phyloP scores from a whole-genome alignment of 2,888 invertebrate genomes.

The Acronicta alni region DNA sequence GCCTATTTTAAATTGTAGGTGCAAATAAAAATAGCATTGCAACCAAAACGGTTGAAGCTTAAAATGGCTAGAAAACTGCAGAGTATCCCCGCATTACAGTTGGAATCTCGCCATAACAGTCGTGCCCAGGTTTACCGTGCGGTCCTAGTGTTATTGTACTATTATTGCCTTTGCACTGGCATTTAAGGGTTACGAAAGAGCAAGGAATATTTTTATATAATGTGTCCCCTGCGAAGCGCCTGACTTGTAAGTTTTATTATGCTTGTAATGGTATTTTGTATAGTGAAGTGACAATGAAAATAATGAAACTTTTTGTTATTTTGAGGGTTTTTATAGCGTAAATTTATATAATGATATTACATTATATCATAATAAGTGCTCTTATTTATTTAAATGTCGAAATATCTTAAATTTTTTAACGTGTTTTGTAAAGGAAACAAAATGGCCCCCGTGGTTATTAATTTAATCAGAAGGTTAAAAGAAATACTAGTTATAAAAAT shows the following conservation, averaged over 20 bases:
- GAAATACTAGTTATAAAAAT: background rate
- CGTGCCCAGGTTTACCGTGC: slow-evolving; percentile 42
- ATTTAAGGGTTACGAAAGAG: slow-evolving; percentile 45
- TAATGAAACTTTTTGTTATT: too few relatives aligned
- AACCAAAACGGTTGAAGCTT: slow-evolving; percentile 33
- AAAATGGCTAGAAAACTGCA: slow-evolving; percentile 46
- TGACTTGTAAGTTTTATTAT: too few relatives aligned
- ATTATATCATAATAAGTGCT: too few relatives aligned
- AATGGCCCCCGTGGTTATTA: background rate
- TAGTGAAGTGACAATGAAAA: too few relatives aligned
- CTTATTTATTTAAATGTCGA: too few relatives aligned
- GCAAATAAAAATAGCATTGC: slow-evolving; percentile 28
- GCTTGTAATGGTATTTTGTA: too few relatives aligned
- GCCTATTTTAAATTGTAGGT: slow-evolving; percentile 38
- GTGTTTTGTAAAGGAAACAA: background rate
- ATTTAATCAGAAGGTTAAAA: background rate
- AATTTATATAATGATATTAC: too few relatives aligned
- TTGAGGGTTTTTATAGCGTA: too few relatives aligned
- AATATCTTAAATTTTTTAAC: background rate
- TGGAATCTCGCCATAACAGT: slow-evolving; percentile 55
- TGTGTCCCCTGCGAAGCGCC: background rate
- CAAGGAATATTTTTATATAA: slow-evolving; percentile 45
- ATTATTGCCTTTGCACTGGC: slow-evolving; percentile 44
- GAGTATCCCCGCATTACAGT: slow-evolving; percentile 49
- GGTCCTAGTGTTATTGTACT: slow-evolving; percentile 46